These are phyloP conservation scores for Argyrosomus regius DNA, from an alignment of 2,797 vertebrate species.

Conservation along the genomic window DNA sequence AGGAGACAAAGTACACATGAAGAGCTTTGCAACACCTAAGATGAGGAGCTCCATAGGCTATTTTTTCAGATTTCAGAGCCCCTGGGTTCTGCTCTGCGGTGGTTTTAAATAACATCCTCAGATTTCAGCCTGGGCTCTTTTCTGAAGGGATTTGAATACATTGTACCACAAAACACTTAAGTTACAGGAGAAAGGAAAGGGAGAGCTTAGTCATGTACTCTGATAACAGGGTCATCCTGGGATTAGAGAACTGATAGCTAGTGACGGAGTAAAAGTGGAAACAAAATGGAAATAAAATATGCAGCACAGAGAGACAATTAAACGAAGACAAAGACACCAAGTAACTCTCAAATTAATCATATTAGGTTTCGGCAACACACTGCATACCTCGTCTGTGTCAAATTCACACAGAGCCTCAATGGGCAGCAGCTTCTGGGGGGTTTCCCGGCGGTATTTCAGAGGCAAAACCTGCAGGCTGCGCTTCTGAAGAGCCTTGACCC, in stretches of 20 bases:
- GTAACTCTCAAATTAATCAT: neutral
- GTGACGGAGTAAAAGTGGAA: neutral
- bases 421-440: constrained; percentile 87
- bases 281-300: neutral
- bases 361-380: no score
- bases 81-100: constrained; percentile 1
- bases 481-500: constrained; percentile 89
- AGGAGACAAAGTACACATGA: neutral
- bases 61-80: constrained; percentile 5
- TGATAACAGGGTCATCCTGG: constrained; percentile 13
- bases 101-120: constrained; percentile 12
- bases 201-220: constrained; percentile 17
- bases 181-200: neutral
- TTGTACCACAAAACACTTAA: constrained; percentile 24
- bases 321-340: neutral
- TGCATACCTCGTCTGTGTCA: constrained; percentile 89
- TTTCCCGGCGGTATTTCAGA: constrained; percentile 88
- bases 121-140: constrained; percentile 12
- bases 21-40: neutral
- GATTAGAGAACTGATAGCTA: constrained; percentile 1
- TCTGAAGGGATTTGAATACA: constrained; percentile 38
- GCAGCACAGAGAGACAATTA: neutral
- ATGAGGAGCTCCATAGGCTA: constrained; percentile 1
- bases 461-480: constrained; percentile 92
- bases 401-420: constrained; percentile 96